A percentile compares a stretch with the other conserved stretches of the same genome.
phyloP scores from a whole-genome alignment of 2,797 vertebrate species.

The Streptopelia turtur region DNA sequence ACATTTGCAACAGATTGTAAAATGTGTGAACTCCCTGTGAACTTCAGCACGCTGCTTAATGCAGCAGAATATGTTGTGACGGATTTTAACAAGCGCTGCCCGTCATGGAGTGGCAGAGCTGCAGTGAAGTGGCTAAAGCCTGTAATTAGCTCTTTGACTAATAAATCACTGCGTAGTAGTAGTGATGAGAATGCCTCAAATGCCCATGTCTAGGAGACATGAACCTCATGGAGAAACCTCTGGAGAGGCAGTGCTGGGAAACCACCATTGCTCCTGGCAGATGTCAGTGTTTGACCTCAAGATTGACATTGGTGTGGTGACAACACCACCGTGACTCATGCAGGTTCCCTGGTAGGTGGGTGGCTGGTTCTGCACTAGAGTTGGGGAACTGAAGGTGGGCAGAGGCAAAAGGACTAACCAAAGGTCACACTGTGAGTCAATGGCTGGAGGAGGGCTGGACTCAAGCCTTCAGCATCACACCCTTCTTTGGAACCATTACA shows the following conservation, averaged over 20 bases:
- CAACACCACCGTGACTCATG: rapidly evolving
- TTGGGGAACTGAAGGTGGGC: neutral
- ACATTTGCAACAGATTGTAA: slow-evolving; percentile 43
- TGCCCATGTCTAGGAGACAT: neutral
- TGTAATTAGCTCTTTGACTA: slow-evolving; percentile 50
- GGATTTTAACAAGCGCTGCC: neutral
- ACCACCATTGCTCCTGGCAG: neutral
- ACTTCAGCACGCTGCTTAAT: slow-evolving; percentile 31
- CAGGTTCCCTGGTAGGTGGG: rapidly evolving
- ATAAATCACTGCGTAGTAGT: neutral
- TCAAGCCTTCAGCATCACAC: neutral
- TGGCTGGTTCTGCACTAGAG: neutral
- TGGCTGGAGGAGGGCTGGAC: neutral
- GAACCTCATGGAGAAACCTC: neutral
- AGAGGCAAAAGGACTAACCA: neutral
- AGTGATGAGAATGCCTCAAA: neutral
- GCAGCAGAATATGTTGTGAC: slow-evolving; percentile 43
- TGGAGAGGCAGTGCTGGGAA: neutral
- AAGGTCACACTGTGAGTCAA: neutral
- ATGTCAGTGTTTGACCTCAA: neutral
- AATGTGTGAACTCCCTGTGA: slow-evolving; percentile 22
- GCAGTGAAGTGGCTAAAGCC: slow-evolving; percentile 30
- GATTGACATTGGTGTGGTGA: rapidly evolving
- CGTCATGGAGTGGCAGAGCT: neutral
- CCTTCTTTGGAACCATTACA: neutral